Evolutionary conservation across 2,797 vertebrate genomes (phyloP), one percentile per base, ranked within the genome.

Genomic region (Adrianichthys oophorus): DNA sequence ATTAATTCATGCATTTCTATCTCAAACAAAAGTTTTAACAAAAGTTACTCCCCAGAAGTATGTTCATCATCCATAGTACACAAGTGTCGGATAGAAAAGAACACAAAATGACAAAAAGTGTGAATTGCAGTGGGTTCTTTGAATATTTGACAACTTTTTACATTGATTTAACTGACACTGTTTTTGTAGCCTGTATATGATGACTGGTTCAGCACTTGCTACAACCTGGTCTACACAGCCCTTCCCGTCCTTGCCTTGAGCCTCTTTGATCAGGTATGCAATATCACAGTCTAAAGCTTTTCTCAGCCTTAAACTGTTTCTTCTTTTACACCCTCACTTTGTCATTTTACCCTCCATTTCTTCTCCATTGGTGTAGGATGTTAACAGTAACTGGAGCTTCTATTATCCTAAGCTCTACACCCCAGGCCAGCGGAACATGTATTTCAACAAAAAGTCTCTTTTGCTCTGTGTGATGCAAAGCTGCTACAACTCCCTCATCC

Each of bases 231-330:
- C 2, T 98, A 98, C 84, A 97, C 96, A 5, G 93, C 94, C 15
- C 93, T 99, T 6, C 96, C 97, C 0, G 90, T 98, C 67, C 90
- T 98, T 15, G 93, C 92, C 62, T 85, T 98, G 89, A 95, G 96
- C 80, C 90, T 98, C 17, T 98, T 99, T 56, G 95, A 98, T 81
- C 95, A 98, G 95, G 96, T 99, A 90, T 32, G 52, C 26, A 0
- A 44, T 7, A 45, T 19, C 18, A 4, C 16, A 18, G 2, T 2
- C 10, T 19, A 45, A 45, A 17, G 13, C 4, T 1, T 10, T 10
- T 15, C 15, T 55, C 10, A 13, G 7, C 3, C 13, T 32, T 21
- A 16, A 23, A 47, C 16, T 44, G 16, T n/a, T n/a, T n/a, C 15
- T n/a, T 18, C 43, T 18, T 45, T 45, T 4, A 7, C 3, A 10